Conservation (phyloP, 2,888 invertebrate species). For the Aleiodes leptofemur region DNA sequence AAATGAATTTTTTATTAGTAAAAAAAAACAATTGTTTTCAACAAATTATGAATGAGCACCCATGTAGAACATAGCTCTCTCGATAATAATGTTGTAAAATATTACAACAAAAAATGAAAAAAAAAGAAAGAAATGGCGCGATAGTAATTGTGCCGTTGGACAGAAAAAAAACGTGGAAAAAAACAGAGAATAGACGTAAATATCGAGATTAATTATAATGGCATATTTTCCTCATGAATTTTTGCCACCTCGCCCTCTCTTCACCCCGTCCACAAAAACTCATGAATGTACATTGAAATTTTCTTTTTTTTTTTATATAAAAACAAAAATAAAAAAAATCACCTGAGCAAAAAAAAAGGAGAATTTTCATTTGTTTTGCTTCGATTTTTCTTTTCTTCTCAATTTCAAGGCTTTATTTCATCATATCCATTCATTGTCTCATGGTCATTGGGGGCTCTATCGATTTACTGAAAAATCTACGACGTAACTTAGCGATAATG, state of each 20-base stretch:
- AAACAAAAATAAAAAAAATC: conserved; percentile 60
- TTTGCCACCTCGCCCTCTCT: conserved; percentile 32
- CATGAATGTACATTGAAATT: conserved; percentile 67
- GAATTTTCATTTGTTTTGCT: conserved; percentile 6
- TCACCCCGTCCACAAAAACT: conserved; percentile 51
- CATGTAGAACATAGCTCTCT: conserved; percentile 25
- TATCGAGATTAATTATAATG: conserved; percentile 52
- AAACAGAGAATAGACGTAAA: conserved; percentile 48
- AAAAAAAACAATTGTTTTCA: neutral
- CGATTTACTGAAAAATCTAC: neutral
- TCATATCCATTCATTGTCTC: conserved; percentile 8
- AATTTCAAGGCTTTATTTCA: neutral
- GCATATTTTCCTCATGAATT: conserved; percentile 37
- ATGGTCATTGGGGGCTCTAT: conserved; percentile 12
- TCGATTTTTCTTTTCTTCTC: neutral
- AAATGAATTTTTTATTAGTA: neutral
- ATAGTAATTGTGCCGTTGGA: conserved; percentile 28
- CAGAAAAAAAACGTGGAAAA: conserved; percentile 9
- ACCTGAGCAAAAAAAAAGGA: conserved; percentile 7
- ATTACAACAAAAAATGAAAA: conserved; percentile 32
- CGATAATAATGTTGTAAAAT: conserved; percentile 23
- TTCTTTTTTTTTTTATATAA: conserved; percentile 63
- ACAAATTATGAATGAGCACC: conserved; percentile 15
- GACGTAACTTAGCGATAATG: neutral
- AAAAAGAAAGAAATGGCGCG: neutral